A percentile compares a stretch with the other conserved stretches of the same genome.
Conservation (phyloP, 2,888 invertebrate species). For the Trisateles emortualis region DNA sequence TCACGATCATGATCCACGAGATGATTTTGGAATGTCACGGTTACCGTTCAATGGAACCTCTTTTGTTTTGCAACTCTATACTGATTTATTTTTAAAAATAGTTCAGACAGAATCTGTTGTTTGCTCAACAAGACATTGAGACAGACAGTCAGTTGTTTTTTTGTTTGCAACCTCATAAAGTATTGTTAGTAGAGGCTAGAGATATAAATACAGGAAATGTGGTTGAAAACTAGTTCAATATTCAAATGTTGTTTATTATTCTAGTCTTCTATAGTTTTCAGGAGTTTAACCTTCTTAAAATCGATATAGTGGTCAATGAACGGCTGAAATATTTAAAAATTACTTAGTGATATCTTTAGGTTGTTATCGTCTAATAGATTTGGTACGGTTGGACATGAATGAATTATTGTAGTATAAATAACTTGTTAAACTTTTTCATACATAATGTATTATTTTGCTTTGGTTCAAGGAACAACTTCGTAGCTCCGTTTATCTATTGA, state of each 20-base stretch:
- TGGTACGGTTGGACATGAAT: too few species aligned
- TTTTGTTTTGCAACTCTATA: constrained; percentile 66
- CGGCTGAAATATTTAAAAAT: background rate
- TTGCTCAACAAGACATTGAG: constrained; percentile 59
- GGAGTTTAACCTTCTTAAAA: background rate
- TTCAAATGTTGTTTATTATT: constrained; percentile 12
- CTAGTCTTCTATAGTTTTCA: constrained; percentile 11
- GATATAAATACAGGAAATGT: constrained; percentile 22
- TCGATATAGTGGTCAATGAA: background rate
- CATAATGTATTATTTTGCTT: background rate
- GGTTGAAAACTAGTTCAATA: constrained; percentile 18
- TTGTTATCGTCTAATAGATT: too few species aligned
- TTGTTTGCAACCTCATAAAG: background rate
- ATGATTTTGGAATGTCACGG: constrained; percentile 85
- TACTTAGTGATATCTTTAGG: background rate
- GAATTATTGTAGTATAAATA: background rate
- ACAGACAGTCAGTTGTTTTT: constrained; percentile 25
- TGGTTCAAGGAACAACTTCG: background rate
- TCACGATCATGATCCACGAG: constrained; percentile 79
- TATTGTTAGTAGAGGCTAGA: too few species aligned
- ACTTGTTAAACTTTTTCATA: background rate
- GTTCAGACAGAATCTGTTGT: constrained; percentile 40
- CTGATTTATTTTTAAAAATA: constrained; percentile 51
- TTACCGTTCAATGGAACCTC: constrained; percentile 58
- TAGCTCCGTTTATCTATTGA: background rate